Conservation (phyloP, 2,888 invertebrate species). For the Eupsilia transversa region DNA sequence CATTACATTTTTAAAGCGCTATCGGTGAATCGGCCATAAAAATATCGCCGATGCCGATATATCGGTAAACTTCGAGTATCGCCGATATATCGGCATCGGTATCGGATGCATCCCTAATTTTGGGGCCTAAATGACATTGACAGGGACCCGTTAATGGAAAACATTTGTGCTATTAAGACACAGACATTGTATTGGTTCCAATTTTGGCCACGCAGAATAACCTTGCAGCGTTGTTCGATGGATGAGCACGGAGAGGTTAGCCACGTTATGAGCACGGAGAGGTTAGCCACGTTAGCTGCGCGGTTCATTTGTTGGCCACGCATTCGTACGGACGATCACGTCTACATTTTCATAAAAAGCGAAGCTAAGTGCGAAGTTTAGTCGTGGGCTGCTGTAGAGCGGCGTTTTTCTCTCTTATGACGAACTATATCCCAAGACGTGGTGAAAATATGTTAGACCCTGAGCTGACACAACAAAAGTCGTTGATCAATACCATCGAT, state of each 20-base stretch:
- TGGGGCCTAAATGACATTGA: background rate
- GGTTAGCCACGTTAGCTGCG: background rate
- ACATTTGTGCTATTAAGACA: background rate
- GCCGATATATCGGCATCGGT: no score
- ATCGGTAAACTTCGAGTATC: no score
- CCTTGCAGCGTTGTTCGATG: background rate
- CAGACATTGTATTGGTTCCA: background rate
- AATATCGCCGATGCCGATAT: no score
- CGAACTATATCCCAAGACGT: background rate
- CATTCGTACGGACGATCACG: background rate
- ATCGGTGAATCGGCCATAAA: no score
- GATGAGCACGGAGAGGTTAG: background rate
- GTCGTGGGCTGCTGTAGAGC: background rate
- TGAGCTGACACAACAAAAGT: no score
- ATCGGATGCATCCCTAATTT: no score
- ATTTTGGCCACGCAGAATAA: background rate
- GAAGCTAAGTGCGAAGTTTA: no score
- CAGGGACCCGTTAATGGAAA: background rate
- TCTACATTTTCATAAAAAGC: background rate
- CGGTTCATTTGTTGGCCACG: background rate
- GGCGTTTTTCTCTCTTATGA: background rate
- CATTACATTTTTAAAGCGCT: no score
- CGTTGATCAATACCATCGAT: background rate
- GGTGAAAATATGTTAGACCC: background rate
- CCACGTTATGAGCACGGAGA: background rate